Evolutionary conservation across 2,888 invertebrate species (phyloP), one percentile per base, ranked within the genome.

Genomic region (Drosophila melanosoma): DNA sequence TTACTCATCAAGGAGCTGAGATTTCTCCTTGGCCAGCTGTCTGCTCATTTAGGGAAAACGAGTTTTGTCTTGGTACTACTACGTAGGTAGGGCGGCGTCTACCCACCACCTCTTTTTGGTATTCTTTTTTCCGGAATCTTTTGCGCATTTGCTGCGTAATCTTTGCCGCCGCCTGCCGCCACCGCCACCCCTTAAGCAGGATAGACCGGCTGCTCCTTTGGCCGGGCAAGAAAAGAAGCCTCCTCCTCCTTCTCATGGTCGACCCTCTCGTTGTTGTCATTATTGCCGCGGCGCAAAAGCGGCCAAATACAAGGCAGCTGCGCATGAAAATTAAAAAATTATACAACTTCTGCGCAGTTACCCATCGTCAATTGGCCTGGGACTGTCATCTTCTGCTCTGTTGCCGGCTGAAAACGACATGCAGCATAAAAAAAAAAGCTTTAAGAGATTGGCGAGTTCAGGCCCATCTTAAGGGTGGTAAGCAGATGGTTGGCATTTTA

Each of bases 41-140:
- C 79, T 87, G 87, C 76, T 89, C 86, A 79, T 84, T 87, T 84
- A 62, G 75, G 70, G 84, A 71, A 86, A 86, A 89, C 89, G 73
- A 69, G 89, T 89, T 86, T 61, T 36, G 35, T 58, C 51, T 67
- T 65, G 42, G 56, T 49, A 65, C n/a, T 6, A 32, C 17, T 2
- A 32, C 17, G 32, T 35, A 57, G 68, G 68, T 60, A 65, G 69
- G 80, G 64, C 42, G 58, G 42, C 60, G 42, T 10, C 54, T 32
- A 76, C 68, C 83, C 83, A 82, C 83, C 83, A 80, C 78, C 76
- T 74, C 81, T 74, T 79, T 74, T 59, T 32, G 36, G 1, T 38
- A 42, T 57, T 32, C 45, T 35, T 48, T 58, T 63, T 69, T 59
- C 67, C 66, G 73, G 79, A 69, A 54, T 76, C 76, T 79, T 79